Conservation (phyloP, 2,888 invertebrate species). For the Acronicta alni region DNA sequence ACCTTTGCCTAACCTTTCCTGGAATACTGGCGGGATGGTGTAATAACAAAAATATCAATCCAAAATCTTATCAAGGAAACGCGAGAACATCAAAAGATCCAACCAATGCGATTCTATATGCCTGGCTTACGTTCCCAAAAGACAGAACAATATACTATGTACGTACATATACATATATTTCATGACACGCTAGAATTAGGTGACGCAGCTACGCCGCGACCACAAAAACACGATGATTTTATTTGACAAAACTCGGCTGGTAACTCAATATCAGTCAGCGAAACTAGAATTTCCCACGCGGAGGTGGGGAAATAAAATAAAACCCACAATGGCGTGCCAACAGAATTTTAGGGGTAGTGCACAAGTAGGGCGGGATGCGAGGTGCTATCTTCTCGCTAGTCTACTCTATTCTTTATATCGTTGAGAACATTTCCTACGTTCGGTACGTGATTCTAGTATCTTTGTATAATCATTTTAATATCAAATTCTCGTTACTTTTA, state of each 20-base stretch:
- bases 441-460: conserved; percentile 42
- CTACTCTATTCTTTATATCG: conserved; percentile 30
- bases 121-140: conserved; percentile 47
- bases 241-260: conserved; percentile 74
- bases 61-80: conserved; percentile 1
- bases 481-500: conserved; percentile 39
- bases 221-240: conserved; percentile 71
- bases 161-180: conserved; percentile 16
- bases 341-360: conserved; percentile 65
- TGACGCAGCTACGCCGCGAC: conserved; percentile 39
- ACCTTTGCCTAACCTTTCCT: too few relatives aligned
- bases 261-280: conserved; percentile 82
- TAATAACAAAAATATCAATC: background rate
- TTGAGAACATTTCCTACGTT: conserved; percentile 44
- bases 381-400: conserved; percentile 19
- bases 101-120: conserved; percentile 17
- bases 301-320: conserved; percentile 77
- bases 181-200: conserved; percentile 26
- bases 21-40: too few relatives aligned
- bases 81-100: conserved; percentile 12
- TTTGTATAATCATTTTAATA: conserved; percentile 44
- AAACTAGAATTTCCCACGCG: conserved; percentile 80
- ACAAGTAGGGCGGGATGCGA: conserved; percentile 46
- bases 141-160: conserved; percentile 51
- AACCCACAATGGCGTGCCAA: conserved; percentile 65